A percentile compares a stretch with the other conserved stretches of the same genome.
These are phyloP conservation scores for Polypedilum pembai DNA, from an alignment of 1,140 invertebrate species.

Conservation along the genomic window DNA sequence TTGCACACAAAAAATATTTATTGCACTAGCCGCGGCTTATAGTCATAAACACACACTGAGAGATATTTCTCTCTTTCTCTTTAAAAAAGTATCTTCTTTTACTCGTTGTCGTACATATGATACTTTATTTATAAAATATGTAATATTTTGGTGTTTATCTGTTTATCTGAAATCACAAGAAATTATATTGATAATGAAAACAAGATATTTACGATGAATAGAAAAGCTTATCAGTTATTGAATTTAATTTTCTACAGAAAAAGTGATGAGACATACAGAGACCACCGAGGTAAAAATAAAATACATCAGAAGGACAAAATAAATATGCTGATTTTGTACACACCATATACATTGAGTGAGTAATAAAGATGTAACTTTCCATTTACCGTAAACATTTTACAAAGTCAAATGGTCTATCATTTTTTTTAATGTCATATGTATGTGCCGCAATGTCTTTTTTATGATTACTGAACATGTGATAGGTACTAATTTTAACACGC, in stretches of 20 bases:
- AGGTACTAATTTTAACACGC: not conserved
- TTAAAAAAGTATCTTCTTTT: not conserved
- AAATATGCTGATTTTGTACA: too few species aligned
- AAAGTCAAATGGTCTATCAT: not conserved
- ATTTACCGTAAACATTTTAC: not conserved
- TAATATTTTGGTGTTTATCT: constrained; percentile 1
- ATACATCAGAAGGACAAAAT: not conserved
- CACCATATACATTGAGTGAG: not conserved
- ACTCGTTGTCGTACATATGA: not conserved
- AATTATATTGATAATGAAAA: constrained; percentile 14
- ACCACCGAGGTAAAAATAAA: not conserved
- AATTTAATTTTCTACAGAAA: not conserved
- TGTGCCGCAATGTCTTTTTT: constrained; percentile 4
- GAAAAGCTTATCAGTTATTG: constrained; percentile 17
- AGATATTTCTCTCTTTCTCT: not conserved
- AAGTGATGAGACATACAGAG: not conserved
- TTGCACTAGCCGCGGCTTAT: not conserved
- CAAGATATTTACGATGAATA: not conserved
- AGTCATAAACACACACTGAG: not conserved
- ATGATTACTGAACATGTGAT: constrained; percentile 12
- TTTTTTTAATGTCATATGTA: constrained; percentile 4
- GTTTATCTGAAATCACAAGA: not conserved
- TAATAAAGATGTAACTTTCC: not conserved
- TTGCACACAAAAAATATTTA: not conserved
- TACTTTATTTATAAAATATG: not conserved